Evolutionary conservation across 1,140 invertebrate species (phyloP), one percentile per base, ranked within the genome.

Genomic region (Drosophila kurseongensis): DNA sequence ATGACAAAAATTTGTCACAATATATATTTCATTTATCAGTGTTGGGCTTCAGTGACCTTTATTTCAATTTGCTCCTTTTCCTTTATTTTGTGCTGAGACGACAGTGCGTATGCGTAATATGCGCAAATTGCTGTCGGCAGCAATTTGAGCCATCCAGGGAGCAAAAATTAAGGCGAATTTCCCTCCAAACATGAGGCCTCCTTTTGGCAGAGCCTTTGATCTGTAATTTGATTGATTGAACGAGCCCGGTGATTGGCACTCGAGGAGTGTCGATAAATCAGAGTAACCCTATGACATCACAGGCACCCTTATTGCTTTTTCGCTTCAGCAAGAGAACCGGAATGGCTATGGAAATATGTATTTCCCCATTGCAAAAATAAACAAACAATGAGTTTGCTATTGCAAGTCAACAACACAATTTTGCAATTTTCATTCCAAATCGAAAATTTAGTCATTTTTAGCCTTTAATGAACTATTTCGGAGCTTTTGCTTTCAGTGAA

Each of bases 211-310:
- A 57, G 51, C 63, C 83, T 79, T 86, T 86, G 82, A 86, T 79
- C 59, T 68, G 51, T 72, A 63, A 78, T 86, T 78, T 86, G 82
- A 88, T 88, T 86, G 82, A 86, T 86, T 69, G 83, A 79, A 52
- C 36, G 60, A 56, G 58, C 45, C 23, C 48, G 16, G 48, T 29
- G 75, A 61, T 82, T 78, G 82, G 65, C 82, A 76, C 79, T 76
- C 71, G 54, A 52, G 54, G 35, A 5, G 8, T 18, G 38, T 35
- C 67, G 32, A 71, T 71, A 71, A 71, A 58, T 71, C 67, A 58
- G 66, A 54, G 42, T 45, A 74, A 29, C 23, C 32, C 41, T 45
- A 63, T 72, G 68, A 51, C 47, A 66, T 58, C 60, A 58, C 29
- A n/a, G 27, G 13, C 18, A 27, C 44, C 12, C 36, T 54, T 54